Conservation (phyloP, 2,888 invertebrate genomes). For the Caenorhabditis uteleia region DNA sequence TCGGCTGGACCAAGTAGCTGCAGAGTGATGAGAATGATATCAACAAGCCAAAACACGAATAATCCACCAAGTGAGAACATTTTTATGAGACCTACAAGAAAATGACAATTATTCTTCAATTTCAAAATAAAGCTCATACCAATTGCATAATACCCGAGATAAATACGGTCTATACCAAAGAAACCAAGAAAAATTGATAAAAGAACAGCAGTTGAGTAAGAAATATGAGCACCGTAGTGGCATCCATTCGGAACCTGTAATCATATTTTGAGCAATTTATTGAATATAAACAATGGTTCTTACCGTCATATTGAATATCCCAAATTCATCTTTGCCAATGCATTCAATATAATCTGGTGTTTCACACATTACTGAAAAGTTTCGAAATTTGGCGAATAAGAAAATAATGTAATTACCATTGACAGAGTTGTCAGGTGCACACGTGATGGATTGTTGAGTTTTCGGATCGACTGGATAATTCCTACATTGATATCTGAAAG, state of each 20-base stretch:
- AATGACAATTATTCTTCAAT: not conserved
- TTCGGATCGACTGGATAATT: constrained; percentile 29
- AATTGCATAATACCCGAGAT: constrained; percentile 95
- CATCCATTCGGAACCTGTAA: constrained; percentile 45
- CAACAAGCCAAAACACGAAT: constrained; percentile 86
- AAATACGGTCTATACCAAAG: constrained; percentile 96
- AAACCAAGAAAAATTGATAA: constrained; percentile 95
- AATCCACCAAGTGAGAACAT: constrained; percentile 94
- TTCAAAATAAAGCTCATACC: constrained; percentile 74
- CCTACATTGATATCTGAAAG: constrained; percentile 25
- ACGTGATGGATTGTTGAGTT: constrained; percentile 52
- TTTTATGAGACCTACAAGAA: constrained; percentile 79
- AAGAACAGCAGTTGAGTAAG: constrained; percentile 76
- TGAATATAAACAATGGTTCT: not conserved
- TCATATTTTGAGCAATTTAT: not conserved
- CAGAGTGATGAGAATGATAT: constrained; percentile 92
- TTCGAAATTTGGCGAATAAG: no score
- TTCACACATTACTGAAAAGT: constrained; percentile 34
- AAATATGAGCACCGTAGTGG: constrained; percentile 37
- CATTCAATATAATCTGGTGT: constrained; percentile 24
- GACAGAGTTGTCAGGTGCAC: constrained; percentile 55
- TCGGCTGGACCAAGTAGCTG: constrained; percentile 72
- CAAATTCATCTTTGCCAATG: constrained; percentile 24
- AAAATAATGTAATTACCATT: no score
- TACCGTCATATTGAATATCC: constrained; percentile 36